Conservation (phyloP, 2,888 invertebrate genomes). For the Vanessa cardui region DNA sequence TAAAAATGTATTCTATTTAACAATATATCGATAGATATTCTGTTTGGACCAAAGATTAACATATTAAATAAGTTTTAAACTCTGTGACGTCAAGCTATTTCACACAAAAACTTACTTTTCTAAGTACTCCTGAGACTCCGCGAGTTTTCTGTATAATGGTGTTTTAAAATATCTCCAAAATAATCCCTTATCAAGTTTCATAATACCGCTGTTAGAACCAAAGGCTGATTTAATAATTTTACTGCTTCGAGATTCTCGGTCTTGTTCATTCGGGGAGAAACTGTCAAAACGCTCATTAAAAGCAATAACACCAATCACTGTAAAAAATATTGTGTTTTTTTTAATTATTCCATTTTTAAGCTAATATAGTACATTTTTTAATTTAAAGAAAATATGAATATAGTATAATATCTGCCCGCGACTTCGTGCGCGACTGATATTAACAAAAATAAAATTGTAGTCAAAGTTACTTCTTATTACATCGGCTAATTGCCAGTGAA, state of each 20-base stretch:
- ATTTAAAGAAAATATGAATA: no score
- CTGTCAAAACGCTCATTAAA: slow-evolving; percentile 87
- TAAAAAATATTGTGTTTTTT: slow-evolving; percentile 48
- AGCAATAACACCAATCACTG: slow-evolving; percentile 88
- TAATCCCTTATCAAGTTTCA: slow-evolving; percentile 87
- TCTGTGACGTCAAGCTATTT: neutral
- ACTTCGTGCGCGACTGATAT: no score
- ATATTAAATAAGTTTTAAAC: slow-evolving; percentile 31
- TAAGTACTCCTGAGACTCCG: slow-evolving; percentile 86
- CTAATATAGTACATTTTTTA: no score
- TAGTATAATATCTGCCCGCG: no score
- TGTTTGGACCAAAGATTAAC: slow-evolving; percentile 48
- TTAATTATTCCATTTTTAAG: no score
- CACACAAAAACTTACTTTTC: slow-evolving; percentile 74
- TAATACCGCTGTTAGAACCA: slow-evolving; percentile 86
- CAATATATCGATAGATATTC: slow-evolving; percentile 86
- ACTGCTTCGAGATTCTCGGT: slow-evolving; percentile 84
- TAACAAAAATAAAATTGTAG: no score
- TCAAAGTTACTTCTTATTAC: no score
- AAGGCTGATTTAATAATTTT: slow-evolving; percentile 88
- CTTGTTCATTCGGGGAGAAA: slow-evolving; percentile 84
- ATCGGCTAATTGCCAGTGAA: no score
- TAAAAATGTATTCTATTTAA: slow-evolving; percentile 80
- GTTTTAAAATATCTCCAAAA: slow-evolving; percentile 89
- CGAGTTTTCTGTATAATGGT: slow-evolving; percentile 86